Percentiles rank a stretch among this genome's conserved stretches.
These are phyloP conservation scores for Drosophila kanapiae DNA, from an alignment of 1,140 invertebrate genomes.

Conservation along the genomic window DNA sequence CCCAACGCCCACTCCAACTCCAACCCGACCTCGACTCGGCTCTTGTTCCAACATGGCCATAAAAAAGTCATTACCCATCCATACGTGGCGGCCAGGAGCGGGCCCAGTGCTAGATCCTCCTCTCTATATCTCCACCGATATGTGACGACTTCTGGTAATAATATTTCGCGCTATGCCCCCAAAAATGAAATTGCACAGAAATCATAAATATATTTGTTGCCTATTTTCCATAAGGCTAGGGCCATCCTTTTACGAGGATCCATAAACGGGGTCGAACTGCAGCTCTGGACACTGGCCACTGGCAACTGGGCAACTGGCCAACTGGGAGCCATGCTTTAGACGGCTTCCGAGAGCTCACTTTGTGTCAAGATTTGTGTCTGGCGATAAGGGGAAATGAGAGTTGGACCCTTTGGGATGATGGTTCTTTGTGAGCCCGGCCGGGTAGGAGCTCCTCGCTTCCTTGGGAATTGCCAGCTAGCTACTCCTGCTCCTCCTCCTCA, in stretches of 20 bases:
- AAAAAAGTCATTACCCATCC: conserved; percentile 83
- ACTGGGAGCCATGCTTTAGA: conserved; percentile 60
- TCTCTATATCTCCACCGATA: conserved; percentile 20
- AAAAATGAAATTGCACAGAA: conserved; percentile 64
- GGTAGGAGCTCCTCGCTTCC: background rate
- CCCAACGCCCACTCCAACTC: no score
- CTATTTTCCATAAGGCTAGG: conserved; percentile 57
- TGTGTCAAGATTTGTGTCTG: conserved; percentile 50
- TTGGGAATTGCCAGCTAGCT: conserved; percentile 2
- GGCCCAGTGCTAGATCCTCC: conserved; percentile 6
- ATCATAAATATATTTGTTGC: conserved; percentile 71
- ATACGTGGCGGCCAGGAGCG: conserved; percentile 16
- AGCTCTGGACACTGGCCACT: background rate
- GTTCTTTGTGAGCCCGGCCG: conserved; percentile 10
- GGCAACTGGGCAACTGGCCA: conserved; percentile 25
- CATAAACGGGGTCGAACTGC: conserved; percentile 43
- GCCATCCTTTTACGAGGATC: conserved; percentile 58
- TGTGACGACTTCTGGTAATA: conserved; percentile 51
- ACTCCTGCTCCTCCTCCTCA: background rate
- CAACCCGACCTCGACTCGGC: conserved; percentile 1
- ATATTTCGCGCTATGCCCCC: conserved; percentile 28
- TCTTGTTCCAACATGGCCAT: conserved; percentile 65
- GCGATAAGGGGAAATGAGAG: conserved; percentile 51
- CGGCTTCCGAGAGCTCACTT: conserved; percentile 22
- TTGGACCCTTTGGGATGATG: background rate